Percentiles rank a stretch among this genome's conserved stretches.
Evolutionary conservation across 1,140 invertebrate species (phyloP).

Genomic region (Meloidogyne chitwoodi): DNA sequence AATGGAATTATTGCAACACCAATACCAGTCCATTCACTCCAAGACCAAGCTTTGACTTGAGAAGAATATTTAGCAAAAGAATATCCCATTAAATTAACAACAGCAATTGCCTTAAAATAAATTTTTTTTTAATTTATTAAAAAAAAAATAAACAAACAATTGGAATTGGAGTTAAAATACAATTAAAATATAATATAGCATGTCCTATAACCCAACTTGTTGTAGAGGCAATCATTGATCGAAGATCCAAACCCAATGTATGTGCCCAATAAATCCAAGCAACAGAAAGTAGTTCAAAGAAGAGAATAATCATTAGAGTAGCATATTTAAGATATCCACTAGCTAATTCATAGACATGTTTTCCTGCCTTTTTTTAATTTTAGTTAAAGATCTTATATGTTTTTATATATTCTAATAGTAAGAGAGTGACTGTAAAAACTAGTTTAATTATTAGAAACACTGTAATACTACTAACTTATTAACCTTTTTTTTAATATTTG

Average conservation of each 20-base stretch:
- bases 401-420: no score
- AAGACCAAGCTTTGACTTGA: constrained; percentile 47
- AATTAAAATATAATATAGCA: constrained; percentile 50
- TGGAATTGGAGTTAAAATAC: constrained; percentile 46
- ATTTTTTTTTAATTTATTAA: constrained; percentile 4
- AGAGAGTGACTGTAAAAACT: no score
- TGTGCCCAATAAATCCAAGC: constrained; percentile 60
- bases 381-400: neutral
- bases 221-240: constrained; percentile 41
- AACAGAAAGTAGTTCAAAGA: constrained; percentile 52
- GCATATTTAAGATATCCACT: constrained; percentile 54
- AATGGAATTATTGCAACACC: constrained; percentile 52
- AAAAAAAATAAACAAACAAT: constrained; percentile 35
- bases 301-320: constrained; percentile 53
- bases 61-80: constrained; percentile 46
- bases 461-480: no score
- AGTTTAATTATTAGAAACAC: no score
- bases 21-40: constrained; percentile 43
- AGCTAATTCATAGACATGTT: constrained; percentile 52
- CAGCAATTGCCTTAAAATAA: constrained; percentile 42
- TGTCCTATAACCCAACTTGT: constrained; percentile 58
- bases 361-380: constrained; percentile 31
- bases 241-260: constrained; percentile 51
- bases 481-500: no score
- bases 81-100: constrained; percentile 53